Conservation (phyloP, 2,113 vertebrate genomes). For the Salvelinus alpinus region DNA sequence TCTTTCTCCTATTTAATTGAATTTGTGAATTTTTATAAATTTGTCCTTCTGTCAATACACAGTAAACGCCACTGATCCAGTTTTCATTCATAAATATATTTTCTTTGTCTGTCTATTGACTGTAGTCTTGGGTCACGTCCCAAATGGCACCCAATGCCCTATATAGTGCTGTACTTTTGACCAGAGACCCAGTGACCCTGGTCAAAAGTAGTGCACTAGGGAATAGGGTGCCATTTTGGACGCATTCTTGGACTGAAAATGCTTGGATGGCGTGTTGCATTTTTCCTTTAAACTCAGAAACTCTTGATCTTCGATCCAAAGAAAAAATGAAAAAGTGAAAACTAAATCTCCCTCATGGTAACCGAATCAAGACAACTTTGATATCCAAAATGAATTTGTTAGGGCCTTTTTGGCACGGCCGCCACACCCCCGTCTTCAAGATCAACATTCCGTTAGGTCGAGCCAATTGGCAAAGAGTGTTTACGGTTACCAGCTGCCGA, state of each 20-base stretch:
- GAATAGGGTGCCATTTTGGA: too few relatives aligned
- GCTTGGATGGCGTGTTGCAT: background rate
- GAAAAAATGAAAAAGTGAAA: background rate
- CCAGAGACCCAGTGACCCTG: too few relatives aligned
- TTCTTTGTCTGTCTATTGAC: too few relatives aligned
- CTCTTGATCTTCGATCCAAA: constrained; percentile 25
- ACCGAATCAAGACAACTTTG: constrained; percentile 1
- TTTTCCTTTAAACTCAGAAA: constrained; percentile 11
- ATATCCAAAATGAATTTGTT: constrained; percentile 18
- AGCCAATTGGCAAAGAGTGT: constrained; percentile 65
- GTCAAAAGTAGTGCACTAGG: too few relatives aligned
- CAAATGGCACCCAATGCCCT: too few relatives aligned
- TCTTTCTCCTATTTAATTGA: constrained; percentile 42
- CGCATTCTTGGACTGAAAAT: too few relatives aligned
- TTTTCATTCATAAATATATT: background rate
- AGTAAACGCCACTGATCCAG: constrained; percentile 15
- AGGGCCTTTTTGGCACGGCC: constrained; percentile 22
- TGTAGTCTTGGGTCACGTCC: too few relatives aligned
- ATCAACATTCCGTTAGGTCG: constrained; percentile 50
- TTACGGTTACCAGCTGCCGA: constrained; percentile 64
- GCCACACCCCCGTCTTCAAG: constrained; percentile 51
- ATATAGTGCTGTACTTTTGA: too few relatives aligned
- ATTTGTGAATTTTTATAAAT: constrained; percentile 39
- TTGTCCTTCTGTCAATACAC: constrained; percentile 18
- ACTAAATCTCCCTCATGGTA: constrained; percentile 7